Evolutionary conservation across 2,113 vertebrate genomes (phyloP).

Genomic region (Rhinoptilus africanus): DNA sequence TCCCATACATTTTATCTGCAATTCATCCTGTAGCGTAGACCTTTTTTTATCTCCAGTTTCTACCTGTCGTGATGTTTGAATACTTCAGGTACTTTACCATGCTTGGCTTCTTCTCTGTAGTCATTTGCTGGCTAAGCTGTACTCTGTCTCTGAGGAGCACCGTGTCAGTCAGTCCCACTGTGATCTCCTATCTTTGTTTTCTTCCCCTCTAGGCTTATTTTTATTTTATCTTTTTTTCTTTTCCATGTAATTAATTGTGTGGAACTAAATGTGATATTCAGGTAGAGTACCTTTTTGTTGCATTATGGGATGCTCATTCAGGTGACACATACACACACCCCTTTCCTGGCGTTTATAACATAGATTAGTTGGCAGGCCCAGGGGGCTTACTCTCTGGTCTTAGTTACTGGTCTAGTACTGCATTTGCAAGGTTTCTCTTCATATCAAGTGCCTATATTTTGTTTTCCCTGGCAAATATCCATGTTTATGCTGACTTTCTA

Average conservation of each 20-base stretch:
- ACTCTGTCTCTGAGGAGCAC: neutral
- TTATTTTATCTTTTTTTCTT: neutral
- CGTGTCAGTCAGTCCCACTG: neutral
- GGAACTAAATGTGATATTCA: neutral
- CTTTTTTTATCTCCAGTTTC: neutral
- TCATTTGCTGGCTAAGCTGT: neutral
- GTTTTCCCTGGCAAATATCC: neutral
- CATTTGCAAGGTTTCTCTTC: neutral
- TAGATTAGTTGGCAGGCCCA: fast-evolving
- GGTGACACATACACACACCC: too few relatives aligned
- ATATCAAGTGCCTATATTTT: neutral
- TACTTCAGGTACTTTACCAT: neutral
- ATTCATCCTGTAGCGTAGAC: neutral
- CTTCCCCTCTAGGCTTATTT: neutral
- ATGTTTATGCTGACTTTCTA: neutral
- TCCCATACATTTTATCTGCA: neutral
- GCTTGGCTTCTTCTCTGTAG: neutral
- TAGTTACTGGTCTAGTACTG: neutral
- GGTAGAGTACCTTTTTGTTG: neutral
- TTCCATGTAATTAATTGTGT: neutral
- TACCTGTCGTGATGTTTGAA: neutral
- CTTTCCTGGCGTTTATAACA: neutral
- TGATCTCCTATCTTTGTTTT: neutral
- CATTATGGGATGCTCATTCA: neutral
- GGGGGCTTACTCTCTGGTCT: neutral